phyloP scores from a whole-genome alignment of 2,797 vertebrate species.

The Sciurus carolinensis region DNA sequence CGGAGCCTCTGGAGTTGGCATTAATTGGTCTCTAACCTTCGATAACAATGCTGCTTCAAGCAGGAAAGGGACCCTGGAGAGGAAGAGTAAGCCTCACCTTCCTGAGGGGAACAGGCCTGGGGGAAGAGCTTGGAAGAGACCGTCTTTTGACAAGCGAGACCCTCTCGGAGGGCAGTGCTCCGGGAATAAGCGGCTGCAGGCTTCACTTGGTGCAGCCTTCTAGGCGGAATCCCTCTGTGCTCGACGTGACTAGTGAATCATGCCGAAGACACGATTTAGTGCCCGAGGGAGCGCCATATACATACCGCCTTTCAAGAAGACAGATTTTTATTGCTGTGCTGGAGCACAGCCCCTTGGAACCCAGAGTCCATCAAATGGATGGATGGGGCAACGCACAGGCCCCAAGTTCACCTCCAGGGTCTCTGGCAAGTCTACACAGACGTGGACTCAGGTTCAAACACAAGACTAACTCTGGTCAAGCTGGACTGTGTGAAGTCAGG shows the following conservation, averaged over 20 bases:
- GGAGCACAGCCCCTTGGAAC: conserved; percentile 69
- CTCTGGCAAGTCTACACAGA: not conserved
- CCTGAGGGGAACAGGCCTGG: not conserved
- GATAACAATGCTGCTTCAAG: not conserved
- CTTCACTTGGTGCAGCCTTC: rapidly evolving
- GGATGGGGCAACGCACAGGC: not conserved
- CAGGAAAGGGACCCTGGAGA: no score
- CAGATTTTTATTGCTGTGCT: conserved; percentile 52
- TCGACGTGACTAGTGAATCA: conserved; percentile 68
- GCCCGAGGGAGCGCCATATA: conserved; percentile 57
- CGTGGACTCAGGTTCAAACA: rapidly evolving
- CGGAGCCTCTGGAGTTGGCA: rapidly evolving
- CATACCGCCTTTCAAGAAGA: conserved; percentile 83
- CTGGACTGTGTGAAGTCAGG: not conserved
- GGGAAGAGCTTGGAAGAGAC: not conserved
- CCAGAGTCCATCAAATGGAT: conserved; percentile 67
- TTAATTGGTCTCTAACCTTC: rapidly evolving
- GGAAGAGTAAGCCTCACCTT: not conserved
- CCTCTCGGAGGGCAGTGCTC: rapidly evolving
- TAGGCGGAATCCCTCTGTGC: not conserved
- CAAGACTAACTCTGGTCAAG: rapidly evolving
- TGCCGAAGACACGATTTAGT: conserved; percentile 69
- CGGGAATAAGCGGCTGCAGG: not conserved
- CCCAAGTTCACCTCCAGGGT: conserved; percentile 68
- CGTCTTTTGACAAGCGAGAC: rapidly evolving